Evolutionary conservation across 1,140 invertebrate species (phyloP).

Genomic region (Monochamus saltuarius): DNA sequence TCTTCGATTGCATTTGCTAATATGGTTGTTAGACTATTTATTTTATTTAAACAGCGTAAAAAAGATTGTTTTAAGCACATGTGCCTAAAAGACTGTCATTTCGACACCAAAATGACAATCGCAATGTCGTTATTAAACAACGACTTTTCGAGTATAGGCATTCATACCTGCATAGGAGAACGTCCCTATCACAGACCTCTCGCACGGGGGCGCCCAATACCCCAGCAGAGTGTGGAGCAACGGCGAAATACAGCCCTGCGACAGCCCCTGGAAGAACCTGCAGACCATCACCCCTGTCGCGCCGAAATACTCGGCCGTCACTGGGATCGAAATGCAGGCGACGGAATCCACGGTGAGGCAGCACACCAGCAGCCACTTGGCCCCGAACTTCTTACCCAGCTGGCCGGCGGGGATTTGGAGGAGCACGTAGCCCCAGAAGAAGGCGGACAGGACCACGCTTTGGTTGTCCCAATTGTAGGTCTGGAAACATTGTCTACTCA

Average conservation of each 20-base stretch:
- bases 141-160: no score
- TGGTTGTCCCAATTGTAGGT: slow-evolving; percentile 53
- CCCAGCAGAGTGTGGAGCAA: slow-evolving; percentile 26
- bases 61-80: no score
- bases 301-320: slow-evolving; percentile 25
- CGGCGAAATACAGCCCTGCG: slow-evolving; percentile 24
- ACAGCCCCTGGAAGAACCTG: slow-evolving; percentile 30
- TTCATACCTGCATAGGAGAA: slow-evolving; percentile 27
- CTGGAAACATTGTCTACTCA: slow-evolving; percentile 35
- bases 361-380: slow-evolving; percentile 61
- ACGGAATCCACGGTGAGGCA: slow-evolving; percentile 23
- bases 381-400: slow-evolving; percentile 64
- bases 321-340: slow-evolving; percentile 27
- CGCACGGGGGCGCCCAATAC: slow-evolving; percentile 25
- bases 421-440: slow-evolving; percentile 64
- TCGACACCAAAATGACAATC: no score
- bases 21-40: no score
- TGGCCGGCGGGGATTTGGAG: slow-evolving; percentile 67
- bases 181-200: slow-evolving; percentile 28
- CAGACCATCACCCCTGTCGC: slow-evolving; percentile 32
- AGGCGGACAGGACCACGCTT: slow-evolving; percentile 62
- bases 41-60: no score
- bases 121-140: no score
- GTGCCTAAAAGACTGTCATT: no score
- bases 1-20: no score